These are phyloP conservation scores for fruit fly (Drosophila melanogaster) DNA, from an alignment of 1,140 invertebrate species.

Conservation along the genomic window Release_6_plus_ISO1_MT NT_033777.3:24823001-24823500, in stretches of 20 bases:
- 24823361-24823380: conserved; percentile 87
- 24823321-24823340: not conserved
- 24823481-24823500: conserved; percentile 87
- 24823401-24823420: conserved; percentile 90
- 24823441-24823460: conserved; percentile 89
- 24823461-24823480: conserved; percentile 88
- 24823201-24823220: conserved; percentile 88
- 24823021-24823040: conserved; percentile 86
- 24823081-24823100: not conserved
- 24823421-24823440: conserved; percentile 87
- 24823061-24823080: conserved; percentile 65
- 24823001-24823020: conserved; percentile 87
- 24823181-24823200: conserved; percentile 89
- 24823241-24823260: conserved; percentile 86
- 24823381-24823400: conserved; percentile 88
- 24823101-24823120: not conserved
- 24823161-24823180: conserved; percentile 90
- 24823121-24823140: conserved; percentile 76
- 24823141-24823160: conserved; percentile 85
- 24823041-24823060: conserved; percentile 83
- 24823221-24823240: conserved; percentile 88
- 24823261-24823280: conserved; percentile 82
- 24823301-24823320: not conserved
- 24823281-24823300: conserved; percentile 73
- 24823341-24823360: conserved; percentile 60